These are phyloP conservation scores for Grallaria varia DNA, from an alignment of 2,113 vertebrate genomes.

Conservation along the genomic window DNA sequence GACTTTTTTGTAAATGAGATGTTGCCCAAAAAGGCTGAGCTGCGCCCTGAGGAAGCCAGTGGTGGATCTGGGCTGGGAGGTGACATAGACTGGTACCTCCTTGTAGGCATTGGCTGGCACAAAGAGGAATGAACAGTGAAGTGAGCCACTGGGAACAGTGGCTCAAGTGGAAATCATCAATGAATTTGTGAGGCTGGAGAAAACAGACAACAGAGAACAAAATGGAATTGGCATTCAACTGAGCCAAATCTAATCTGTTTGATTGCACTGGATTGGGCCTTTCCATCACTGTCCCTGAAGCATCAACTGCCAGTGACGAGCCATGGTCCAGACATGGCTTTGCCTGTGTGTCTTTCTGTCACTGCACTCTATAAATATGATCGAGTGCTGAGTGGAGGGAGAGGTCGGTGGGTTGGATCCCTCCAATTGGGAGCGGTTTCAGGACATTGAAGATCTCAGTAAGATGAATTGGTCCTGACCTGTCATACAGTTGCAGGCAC, in stretches of 20 bases:
- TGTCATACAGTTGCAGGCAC: neutral
- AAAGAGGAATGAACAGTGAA: neutral
- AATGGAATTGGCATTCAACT: neutral
- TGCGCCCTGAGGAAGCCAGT: neutral
- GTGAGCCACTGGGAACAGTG: neutral
- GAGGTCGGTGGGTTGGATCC: neutral
- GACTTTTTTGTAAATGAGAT: neutral
- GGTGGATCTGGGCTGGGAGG: neutral
- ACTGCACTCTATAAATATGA: neutral
- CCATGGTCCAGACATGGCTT: neutral
- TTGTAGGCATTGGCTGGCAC: neutral
- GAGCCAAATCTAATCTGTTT: neutral
- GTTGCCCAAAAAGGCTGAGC: neutral
- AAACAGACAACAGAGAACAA: neutral
- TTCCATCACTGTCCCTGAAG: neutral
- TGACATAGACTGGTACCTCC: neutral
- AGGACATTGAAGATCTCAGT: neutral
- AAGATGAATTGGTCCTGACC: neutral
- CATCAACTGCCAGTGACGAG: neutral
- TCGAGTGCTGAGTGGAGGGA: neutral
- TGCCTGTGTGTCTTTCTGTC: neutral
- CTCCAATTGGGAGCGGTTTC: slow-evolving; percentile 29
- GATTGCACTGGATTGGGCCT: neutral
- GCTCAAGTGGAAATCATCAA: neutral
- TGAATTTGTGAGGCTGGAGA: neutral